Conservation (phyloP, 2,888 invertebrate species). For the Nasonovia ribisnigri region DNA sequence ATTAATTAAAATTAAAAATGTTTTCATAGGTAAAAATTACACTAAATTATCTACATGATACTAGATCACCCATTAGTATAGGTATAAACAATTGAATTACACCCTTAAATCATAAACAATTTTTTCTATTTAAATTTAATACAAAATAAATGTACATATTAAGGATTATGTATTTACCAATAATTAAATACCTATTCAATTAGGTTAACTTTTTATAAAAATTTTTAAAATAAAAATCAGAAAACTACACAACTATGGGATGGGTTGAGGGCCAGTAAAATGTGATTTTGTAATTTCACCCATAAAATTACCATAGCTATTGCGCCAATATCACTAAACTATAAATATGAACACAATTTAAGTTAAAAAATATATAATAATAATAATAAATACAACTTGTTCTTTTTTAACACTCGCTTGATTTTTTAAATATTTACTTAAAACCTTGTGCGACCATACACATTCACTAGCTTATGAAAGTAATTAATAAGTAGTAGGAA, state of each 20-base stretch:
- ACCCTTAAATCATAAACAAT: constrained; percentile 29
- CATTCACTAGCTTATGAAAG: constrained; percentile 50
- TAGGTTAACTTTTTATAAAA: not conserved
- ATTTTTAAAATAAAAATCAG: not conserved
- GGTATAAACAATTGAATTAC: constrained; percentile 51
- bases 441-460: constrained; percentile 49
- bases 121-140: constrained; percentile 38
- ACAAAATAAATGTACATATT: not conserved
- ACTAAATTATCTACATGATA: constrained; percentile 50
- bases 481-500: constrained; percentile 59
- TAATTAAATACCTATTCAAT: not conserved
- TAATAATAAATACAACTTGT: constrained; percentile 23
- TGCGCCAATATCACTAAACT: constrained; percentile 37
- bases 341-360: constrained; percentile 59
- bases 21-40: constrained; percentile 41
- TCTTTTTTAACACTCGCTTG: constrained; percentile 31
- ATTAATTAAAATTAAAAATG: constrained; percentile 37
- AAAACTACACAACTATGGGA: constrained; percentile 9
- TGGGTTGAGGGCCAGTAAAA: constrained; percentile 29
- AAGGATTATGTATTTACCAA: not conserved
- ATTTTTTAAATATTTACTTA: constrained; percentile 38
- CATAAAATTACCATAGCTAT: constrained; percentile 43
- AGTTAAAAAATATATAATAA: constrained; percentile 38
- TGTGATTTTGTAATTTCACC: constrained; percentile 26
- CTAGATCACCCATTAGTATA: constrained; percentile 29